Evolutionary conservation across 2,113 vertebrate species (phyloP), one percentile per base, ranked within the genome.

Genomic region (Progne subis): DNA sequence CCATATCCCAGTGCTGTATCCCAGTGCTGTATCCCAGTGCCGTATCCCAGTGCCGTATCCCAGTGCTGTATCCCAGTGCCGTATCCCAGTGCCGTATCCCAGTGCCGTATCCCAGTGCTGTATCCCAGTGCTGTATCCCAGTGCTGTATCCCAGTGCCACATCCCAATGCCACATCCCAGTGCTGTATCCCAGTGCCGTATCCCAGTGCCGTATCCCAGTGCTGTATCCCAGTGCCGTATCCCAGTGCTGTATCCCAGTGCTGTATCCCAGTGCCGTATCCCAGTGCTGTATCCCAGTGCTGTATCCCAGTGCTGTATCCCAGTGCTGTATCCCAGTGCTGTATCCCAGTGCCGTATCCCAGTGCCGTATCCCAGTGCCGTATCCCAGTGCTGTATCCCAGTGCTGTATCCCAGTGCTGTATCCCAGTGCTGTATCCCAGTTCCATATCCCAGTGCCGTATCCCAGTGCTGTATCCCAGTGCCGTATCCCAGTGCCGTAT

Each of bases 371-470:
- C 43, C 56, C 72, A 47, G 6, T 6, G 3, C 6, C 1, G 1
- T 0, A 29, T 34, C 32, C 39, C 31, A 67, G 14, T 4, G 0
- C 5, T 4, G 5, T 0, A 67, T 25, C 28, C 52, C 50, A 55
- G 3, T 25, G 4, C 4, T 4, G 12, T 0, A 23, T 37, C 32
- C 74, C 28, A 24, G 2, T 3, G 0, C 5, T 2, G 0, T 0
- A 9, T 57, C 18, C 71, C 34, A 39, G 7, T 9, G 3, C 26
- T 2, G 21, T 0, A 21, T 52, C 11, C 32, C 18, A 12, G 9
- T 16, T 0, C 6, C 8, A 0, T 0, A 41, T 41, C 52, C 70
- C 31, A n/a, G 4, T 56, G 7, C 32, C 17, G 10, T 1, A 56
- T n/a, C 52, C 52, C 50, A 25, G 2, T 1, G 4, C 20, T 11